A percentile compares a stretch with the other conserved stretches of the same genome.
phyloP scores from a whole-genome alignment of 92 coral and sea anemone species.

The Siderastrea siderea region DNA sequence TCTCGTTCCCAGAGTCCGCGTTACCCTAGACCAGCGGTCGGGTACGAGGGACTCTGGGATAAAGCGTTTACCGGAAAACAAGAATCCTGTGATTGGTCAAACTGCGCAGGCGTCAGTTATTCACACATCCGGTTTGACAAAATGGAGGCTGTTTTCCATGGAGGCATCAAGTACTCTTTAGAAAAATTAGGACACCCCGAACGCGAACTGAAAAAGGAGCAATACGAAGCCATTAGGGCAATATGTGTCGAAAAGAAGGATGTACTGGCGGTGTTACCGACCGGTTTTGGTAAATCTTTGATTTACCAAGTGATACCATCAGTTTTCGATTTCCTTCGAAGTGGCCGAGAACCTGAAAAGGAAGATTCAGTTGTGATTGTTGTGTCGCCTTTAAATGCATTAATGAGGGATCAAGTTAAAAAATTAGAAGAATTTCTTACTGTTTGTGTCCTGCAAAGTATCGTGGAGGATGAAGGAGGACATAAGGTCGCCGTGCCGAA shows the following conservation, averaged over 20 bases:
- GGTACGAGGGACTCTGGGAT: conserved; percentile 2
- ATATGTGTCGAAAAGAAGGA: neutral
- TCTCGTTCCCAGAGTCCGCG: no score
- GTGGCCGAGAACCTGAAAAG: neutral
- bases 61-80: neutral
- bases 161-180: neutral
- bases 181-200: neutral
- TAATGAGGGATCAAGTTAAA: neutral
- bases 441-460: neutral
- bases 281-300: no score
- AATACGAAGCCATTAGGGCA: neutral
- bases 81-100: conserved; percentile 1
- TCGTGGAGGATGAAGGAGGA: neutral
- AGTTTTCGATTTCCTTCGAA: neutral
- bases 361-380: neutral
- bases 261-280: neutral
- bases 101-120: neutral
- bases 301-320: neutral
- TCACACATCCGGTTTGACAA: neutral
- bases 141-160: conserved; percentile 5
- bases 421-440: neutral
- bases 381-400: conserved; percentile 1
- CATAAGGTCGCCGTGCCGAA: neutral
- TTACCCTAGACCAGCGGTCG: neutral
- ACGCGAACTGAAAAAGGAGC: neutral